Base-by-base conservation (phyloP, 1,140 invertebrate genomes). In the Nomia melanderi region DNA sequence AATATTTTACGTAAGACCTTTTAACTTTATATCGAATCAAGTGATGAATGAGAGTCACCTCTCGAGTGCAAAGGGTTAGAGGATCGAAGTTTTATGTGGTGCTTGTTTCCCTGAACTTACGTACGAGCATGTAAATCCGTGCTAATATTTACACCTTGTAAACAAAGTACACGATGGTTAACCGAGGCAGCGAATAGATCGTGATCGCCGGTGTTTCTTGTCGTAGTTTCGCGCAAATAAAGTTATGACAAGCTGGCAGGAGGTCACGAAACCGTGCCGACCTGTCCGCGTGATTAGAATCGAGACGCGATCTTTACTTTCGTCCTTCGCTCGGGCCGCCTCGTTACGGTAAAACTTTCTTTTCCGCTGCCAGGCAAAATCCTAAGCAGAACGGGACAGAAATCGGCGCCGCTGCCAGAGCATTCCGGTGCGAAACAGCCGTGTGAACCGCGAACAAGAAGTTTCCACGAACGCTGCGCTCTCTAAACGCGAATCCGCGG, bases 251-350 rank as follows among this genome's bases (percentile, higher is more conserved):
- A 27, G 29, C 20, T 8, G 54, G 1, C n/a, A n/a, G 23, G 57
- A 57, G 12, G 11, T 54, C 44, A 70, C 31, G 77, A 73, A 76
- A 73, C 75, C 50, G 39, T 57, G 50, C 20, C 67, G 57, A 66
- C 57, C 29, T 70, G 64, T 31, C 53, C 36, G 60, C 83, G 79
- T 84, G 84, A 80, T 86, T 85, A 80, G 83, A 85, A 79, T 86
- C 56, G 31, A 53, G 53, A 85, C 70, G 63, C 70, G 29, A 79
- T 79, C 78, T 75, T 85, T 82, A 84, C 77, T 85, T 79, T 83
- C 67, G 67, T 79, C 65, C 67, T 69, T 63, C 31, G 62, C 47
- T 47, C 29, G 69, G 63, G 62, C 44, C 44, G 63, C 54, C 47
- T 81, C 41, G 64, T 73, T 74, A 65, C 64, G 64, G 44, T 54